Base-by-base conservation (phyloP, 2,888 invertebrate species). In the Pogonocherus hispidulus region DNA sequence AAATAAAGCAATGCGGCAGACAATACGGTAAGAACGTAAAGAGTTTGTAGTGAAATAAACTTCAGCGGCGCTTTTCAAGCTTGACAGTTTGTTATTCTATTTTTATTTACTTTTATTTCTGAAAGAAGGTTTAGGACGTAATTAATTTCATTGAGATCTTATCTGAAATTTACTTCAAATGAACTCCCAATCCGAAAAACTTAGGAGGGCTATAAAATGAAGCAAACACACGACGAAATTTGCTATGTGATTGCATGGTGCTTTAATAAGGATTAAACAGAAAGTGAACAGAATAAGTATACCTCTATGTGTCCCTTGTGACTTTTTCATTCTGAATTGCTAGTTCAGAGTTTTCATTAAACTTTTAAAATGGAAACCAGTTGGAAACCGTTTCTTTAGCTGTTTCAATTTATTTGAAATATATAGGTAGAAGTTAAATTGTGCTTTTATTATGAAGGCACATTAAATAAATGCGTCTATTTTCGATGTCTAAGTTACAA, bases 41-140 rank as follows among this genome's bases (percentile, higher is more conserved):
- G 52, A 52, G 16, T n/a, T 41, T n/a, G n/a, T 41, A 41, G n/a
- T 14, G 3, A 14, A 41, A 27, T 1, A 52, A 52, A 52, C 27
- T 52, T 52, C 32, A 27, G n/a, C 14, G 16, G 5, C 11, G n/a
- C 51, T 51, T 51, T 51, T 20, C n/a, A n/a, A 51, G 11, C 51
- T 51, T 51, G 51, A 27, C 52, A 32, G 32, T 16, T 27, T 16
- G 52, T 27, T 27, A 52, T 27, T 16, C 23, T 22, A 22, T 51
- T 51, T 51, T 14, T 22, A 51, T 23, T 51, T 51, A 51, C 23
- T 52, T 52, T 52, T 52, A 52, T 27, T 52, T 52, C 8, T 8
- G 9, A 27, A 52, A 27, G 32, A 23, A 32, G 8, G 27, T 27
- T 49, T 11, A 19, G 1, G 14, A 6, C 23, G 51, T 51, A 51